Conservation (phyloP, 2,888 invertebrate genomes). For the Cybosia mesomella region DNA sequence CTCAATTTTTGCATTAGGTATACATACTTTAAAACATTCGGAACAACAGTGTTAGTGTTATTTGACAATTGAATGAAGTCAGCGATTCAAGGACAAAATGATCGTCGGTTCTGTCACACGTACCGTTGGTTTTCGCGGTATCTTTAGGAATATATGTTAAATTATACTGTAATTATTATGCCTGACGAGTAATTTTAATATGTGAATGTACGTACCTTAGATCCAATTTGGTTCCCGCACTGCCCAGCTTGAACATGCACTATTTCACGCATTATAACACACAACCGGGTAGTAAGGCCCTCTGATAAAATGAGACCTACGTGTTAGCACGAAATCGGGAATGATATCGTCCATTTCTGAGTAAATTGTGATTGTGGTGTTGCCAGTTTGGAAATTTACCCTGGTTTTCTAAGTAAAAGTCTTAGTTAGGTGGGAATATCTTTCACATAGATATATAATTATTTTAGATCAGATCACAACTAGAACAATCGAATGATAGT, state of each 20-base stretch:
- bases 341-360: conserved; percentile 31
- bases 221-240: conserved; percentile 98
- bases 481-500: neutral
- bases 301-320: conserved; percentile 15
- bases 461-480: neutral
- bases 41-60: neutral
- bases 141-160: neutral
- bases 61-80: neutral
- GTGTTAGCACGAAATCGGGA: conserved; percentile 1
- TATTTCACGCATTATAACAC: conserved; percentile 94
- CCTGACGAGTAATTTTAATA: neutral
- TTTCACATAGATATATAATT: neutral
- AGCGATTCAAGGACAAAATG: neutral
- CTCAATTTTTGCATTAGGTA: neutral
- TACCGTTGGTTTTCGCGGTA: neutral
- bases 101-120: neutral
- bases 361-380: conserved; percentile 41
- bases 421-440: neutral
- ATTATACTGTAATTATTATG: neutral
- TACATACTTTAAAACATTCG: neutral
- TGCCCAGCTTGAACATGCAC: conserved; percentile 97
- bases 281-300: conserved; percentile 14
- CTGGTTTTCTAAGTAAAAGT: neutral
- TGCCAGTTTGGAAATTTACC: conserved; percentile 26
- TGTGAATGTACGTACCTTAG: conserved; percentile 89